phyloP scores from a whole-genome alignment of 2,797 vertebrate species.

The Hafferia zeledoni region DNA sequence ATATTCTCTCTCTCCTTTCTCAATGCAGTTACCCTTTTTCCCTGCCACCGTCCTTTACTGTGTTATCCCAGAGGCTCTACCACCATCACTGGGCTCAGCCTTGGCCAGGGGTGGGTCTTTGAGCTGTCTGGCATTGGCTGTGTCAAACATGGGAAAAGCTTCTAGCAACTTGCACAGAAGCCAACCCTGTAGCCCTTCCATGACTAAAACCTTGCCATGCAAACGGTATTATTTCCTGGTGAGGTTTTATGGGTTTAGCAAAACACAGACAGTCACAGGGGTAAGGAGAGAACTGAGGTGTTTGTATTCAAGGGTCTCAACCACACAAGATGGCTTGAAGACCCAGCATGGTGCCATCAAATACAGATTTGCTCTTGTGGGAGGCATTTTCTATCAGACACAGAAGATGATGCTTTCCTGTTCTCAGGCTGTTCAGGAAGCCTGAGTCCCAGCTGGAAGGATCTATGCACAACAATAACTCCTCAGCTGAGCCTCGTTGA shows the following conservation, averaged over 20 bases:
- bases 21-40: neutral
- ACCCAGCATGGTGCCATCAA: neutral
- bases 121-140: neutral
- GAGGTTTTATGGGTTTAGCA: neutral
- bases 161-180: neutral
- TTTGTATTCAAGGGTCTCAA: neutral
- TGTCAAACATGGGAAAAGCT: neutral
- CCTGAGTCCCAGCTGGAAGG: neutral
- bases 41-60: neutral
- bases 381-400: neutral
- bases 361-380: neutral
- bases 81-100: neutral
- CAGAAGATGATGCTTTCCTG: neutral
- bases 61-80: neutral
- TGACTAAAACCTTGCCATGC: neutral
- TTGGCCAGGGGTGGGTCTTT: neutral
- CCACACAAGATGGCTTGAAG: neutral
- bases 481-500: neutral
- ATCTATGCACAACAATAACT: neutral
- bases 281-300: neutral
- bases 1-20: neutral
- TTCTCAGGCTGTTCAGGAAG: neutral
- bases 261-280: neutral
- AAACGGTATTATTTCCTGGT: neutral
- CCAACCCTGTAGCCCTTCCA: neutral